phyloP scores from a whole-genome alignment of 2,888 invertebrate genomes.

The Yponomeuta plumbellus region DNA sequence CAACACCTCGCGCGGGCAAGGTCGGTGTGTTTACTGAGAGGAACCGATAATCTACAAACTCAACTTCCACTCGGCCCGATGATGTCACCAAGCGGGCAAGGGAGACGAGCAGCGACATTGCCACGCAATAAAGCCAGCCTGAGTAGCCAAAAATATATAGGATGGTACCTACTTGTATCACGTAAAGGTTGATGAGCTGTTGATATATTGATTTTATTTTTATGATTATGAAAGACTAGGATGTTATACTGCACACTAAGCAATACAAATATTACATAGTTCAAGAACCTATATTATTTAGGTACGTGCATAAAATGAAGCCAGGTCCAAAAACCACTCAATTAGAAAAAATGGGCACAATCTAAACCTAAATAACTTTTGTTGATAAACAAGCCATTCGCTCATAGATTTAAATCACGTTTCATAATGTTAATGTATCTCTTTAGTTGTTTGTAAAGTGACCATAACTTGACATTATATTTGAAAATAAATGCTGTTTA shows the following conservation, averaged over 20 bases:
- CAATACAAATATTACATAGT: too few relatives aligned
- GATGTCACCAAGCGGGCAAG: conserved; percentile 44
- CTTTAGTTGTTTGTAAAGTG: too few relatives aligned
- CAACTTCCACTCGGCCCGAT: conserved; percentile 40
- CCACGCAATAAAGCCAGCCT: background rate
- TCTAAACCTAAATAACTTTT: background rate
- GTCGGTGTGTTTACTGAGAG: conserved; percentile 41
- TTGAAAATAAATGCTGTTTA: background rate
- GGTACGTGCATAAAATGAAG: too few relatives aligned
- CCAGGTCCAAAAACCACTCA: too few relatives aligned
- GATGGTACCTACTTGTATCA: too few relatives aligned
- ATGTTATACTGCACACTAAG: too few relatives aligned
- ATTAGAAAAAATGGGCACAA: background rate
- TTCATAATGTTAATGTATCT: background rate
- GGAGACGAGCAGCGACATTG: conserved; percentile 15
- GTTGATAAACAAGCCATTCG: background rate
- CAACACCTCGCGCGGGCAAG: conserved; percentile 46
- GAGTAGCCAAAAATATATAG: too few relatives aligned
- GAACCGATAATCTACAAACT: conserved; percentile 51
- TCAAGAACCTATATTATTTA: too few relatives aligned
- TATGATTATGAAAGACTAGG: too few relatives aligned
- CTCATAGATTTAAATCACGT: background rate
- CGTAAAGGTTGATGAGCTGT: too few relatives aligned
- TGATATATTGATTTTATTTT: too few relatives aligned
- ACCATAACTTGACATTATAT: background rate